Conservation (phyloP, 1,140 invertebrate species). For the Drosophila guanche region DNA sequence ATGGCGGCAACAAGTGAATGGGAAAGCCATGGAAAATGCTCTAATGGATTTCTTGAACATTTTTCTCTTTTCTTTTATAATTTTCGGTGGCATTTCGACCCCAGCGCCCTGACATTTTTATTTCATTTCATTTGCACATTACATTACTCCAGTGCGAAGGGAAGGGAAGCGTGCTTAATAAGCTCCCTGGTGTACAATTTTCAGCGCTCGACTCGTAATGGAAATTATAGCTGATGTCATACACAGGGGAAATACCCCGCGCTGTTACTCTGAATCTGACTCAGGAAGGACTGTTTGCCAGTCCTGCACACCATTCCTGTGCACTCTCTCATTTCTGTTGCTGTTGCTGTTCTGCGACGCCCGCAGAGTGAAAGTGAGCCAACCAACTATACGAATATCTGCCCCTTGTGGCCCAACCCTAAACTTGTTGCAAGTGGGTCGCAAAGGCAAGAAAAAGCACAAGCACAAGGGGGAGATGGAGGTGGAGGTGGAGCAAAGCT, state of each 20-base stretch:
- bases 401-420: slow-evolving; percentile 5
- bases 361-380: slow-evolving; percentile 56
- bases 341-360: slow-evolving; percentile 26
- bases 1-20: slow-evolving; percentile 41
- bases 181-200: slow-evolving; percentile 81
- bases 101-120: slow-evolving; percentile 51
- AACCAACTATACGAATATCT: slow-evolving; percentile 50
- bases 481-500: slow-evolving; percentile 17
- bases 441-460: slow-evolving; percentile 20
- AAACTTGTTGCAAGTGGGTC: slow-evolving; percentile 78
- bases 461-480: neutral
- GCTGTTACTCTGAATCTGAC: neutral
- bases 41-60: neutral
- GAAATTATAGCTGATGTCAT: slow-evolving; percentile 82
- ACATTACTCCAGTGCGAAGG: slow-evolving; percentile 20
- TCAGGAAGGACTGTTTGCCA: slow-evolving; percentile 39
- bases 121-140: slow-evolving; percentile 80
- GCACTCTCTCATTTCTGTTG: slow-evolving; percentile 28
- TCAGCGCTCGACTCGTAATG: slow-evolving; percentile 78
- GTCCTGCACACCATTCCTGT: neutral
- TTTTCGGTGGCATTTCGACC: slow-evolving; percentile 8
- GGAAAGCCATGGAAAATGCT: slow-evolving; percentile 22
- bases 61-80: slow-evolving; percentile 11
- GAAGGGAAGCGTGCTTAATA: slow-evolving; percentile 61
- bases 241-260: slow-evolving; percentile 57